Base-by-base conservation (phyloP, 2,888 invertebrate genomes). In the Eustalomyia histrio region DNA sequence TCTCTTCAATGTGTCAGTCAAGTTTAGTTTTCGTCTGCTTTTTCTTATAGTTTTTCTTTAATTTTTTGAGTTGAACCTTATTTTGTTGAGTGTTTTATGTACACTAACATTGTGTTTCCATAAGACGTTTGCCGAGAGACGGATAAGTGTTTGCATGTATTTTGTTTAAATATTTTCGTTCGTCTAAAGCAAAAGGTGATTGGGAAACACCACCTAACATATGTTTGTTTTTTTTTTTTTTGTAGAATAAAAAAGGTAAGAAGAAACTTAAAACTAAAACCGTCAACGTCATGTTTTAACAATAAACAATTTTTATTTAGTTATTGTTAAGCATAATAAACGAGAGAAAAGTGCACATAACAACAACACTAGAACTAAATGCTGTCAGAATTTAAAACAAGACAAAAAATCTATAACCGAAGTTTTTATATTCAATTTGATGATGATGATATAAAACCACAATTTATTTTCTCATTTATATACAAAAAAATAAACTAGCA, bases 231-330 rank as follows among this genome's bases (percentile, higher is more conserved):
- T n/a, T n/a, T n/a, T n/a, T n/a, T n/a, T n/a, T 53, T 39, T 64
- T 52, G 10, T 43, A 60, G 7, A 39, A 50, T 39, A 57, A 61
- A 35, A 58, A 53, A 58, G 50, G 18, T 43, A 55, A 68, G 0
- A 35, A 9, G 9, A 47, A 60, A 29, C 33, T 60, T 24, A 65
- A 29, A 6, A 9, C 16, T 43, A 73, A 64, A 55, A 63, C 16
- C 58, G 39, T 69, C 64, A 69, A 65, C 53, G 64, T 69, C 74
- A 71, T 79, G 47, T 74, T 74, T 64, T 53, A 67, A 60, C 57
- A 67, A 72, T 18, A 67, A 58, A 55, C 8, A 72, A 61, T 5
- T 58, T 67, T 35, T 55, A 7, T 71, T 61, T 61, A 16, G 58
- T 53, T 61, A 16, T 67, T 73, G 64, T 24, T 43, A 21, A 50